Base-by-base conservation (phyloP, 2,888 invertebrate species). In the Acleris sparsana region DNA sequence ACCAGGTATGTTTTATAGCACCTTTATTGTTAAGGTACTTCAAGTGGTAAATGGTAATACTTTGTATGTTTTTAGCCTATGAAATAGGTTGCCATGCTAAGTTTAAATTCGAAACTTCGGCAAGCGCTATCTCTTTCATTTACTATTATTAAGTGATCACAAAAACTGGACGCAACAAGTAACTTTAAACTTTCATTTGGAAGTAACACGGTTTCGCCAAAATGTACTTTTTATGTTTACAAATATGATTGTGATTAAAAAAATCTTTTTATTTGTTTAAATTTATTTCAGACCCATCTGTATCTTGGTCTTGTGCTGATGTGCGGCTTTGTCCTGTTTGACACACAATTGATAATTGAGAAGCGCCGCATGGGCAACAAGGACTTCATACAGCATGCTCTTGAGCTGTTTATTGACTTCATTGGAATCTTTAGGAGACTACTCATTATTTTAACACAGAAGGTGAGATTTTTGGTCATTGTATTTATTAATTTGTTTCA, bases 281-380 rank as follows among this genome's bases (percentile, higher is more conserved):
- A 33, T 25, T 16, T 22, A 7, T 65, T 65, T 20, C 78, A 98
- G 95, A 88, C 94, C 69, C 96, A 98, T 80, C 92, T 99, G 61
- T 99, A 99, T 85, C 86, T 97, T 73, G 99, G 99, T 69, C 93
- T 99, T 61, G 93, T 96, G 74, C 93, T 98, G 53, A 98, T 99
- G 97, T 98, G 98, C 82, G 98, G 96, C 66, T 99, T 99, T 88
- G 96, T 99, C 16, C 93, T 99, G 71, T 99, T 97, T 80, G 99
- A 99, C 88, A 99, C 99, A n/a, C 99, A 99, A 91, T 92, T 97
- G 73, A 99, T 99, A 74, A 96, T 99, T 77, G 98, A 98, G 88
- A 99, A 99, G 86, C 95, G 96, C 74, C 95, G 97, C 71, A 94
- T 94, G 88, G 99, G 99, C 69, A 98, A 95, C 93, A 97, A 96